Conservation (phyloP, 2,888 invertebrate genomes). For the Caenorhabditis sp. region DNA sequence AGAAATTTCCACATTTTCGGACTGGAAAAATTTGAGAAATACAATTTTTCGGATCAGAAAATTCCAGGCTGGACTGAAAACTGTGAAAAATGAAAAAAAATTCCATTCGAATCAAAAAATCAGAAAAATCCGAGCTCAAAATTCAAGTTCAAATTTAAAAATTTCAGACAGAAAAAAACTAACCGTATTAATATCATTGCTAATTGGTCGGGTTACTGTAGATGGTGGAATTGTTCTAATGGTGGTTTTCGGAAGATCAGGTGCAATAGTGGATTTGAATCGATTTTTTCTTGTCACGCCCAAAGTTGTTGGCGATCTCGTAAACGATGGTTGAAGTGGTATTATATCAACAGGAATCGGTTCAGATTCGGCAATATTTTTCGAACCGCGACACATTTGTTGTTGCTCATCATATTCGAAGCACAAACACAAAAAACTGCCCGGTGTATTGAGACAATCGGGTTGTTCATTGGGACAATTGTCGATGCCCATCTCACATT, state of each 20-base stretch:
- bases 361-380: conserved; percentile 18
- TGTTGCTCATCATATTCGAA: conserved; percentile 71
- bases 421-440: conserved; percentile 87
- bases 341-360: conserved; percentile 41
- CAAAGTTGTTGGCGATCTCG: conserved; percentile 9
- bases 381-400: conserved; percentile 40
- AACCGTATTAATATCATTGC: neutral
- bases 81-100: no score
- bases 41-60: no score
- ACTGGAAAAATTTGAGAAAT: no score
- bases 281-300: conserved; percentile 6
- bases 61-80: no score
- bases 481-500: conserved; percentile 74
- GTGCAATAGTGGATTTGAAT: conserved; percentile 19
- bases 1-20: no score
- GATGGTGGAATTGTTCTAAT: neutral
- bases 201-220: neutral
- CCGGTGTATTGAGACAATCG: conserved; percentile 87
- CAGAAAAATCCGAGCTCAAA: no score
- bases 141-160: no score
- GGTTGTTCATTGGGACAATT: conserved; percentile 80
- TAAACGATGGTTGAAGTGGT: conserved; percentile 39
- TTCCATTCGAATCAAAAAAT: no score
- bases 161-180: neutral
- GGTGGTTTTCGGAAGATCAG: neutral